These are phyloP conservation scores for Leptinotarsa rubiginosa DNA, from an alignment of 2,888 invertebrate genomes.

Conservation along the genomic window DNA sequence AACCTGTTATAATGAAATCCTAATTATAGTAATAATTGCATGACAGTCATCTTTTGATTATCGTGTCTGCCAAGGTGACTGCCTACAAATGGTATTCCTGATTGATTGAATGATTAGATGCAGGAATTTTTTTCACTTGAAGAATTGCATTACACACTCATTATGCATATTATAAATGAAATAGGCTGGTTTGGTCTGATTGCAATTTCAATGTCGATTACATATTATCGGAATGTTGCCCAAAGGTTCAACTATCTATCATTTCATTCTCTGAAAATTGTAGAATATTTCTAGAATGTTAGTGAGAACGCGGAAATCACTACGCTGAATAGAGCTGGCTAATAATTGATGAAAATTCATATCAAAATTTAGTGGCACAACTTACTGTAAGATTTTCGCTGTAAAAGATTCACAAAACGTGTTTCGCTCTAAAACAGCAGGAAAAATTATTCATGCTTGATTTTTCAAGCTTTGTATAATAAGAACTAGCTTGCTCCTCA, in stretches of 20 bases:
- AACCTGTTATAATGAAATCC: not conserved
- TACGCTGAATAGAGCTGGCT: no score
- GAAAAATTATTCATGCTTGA: no score
- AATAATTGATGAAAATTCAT: no score
- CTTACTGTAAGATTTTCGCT: no score
- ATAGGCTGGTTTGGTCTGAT: not conserved
- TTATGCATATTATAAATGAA: not conserved
- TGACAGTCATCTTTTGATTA: slow-evolving; percentile 8
- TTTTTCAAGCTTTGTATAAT: no score
- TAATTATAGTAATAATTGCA: not conserved
- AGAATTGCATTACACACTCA: not conserved
- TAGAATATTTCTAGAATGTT: not conserved
- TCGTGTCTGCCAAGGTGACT: not conserved
- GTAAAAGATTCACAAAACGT: no score
- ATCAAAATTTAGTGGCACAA: no score
- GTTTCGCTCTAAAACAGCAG: no score
- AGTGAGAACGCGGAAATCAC: no score
- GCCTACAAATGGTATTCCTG: not conserved
- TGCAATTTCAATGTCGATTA: slow-evolving; percentile 6
- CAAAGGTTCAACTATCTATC: no score
- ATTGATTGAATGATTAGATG: slow-evolving; percentile 4
- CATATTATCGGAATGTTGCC: not conserved
- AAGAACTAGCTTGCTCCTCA: no score
- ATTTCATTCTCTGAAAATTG: not conserved
- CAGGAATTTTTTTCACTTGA: not conserved